Base-by-base conservation (phyloP, 2,113 vertebrate species). In the Scolopax mira region DNA sequence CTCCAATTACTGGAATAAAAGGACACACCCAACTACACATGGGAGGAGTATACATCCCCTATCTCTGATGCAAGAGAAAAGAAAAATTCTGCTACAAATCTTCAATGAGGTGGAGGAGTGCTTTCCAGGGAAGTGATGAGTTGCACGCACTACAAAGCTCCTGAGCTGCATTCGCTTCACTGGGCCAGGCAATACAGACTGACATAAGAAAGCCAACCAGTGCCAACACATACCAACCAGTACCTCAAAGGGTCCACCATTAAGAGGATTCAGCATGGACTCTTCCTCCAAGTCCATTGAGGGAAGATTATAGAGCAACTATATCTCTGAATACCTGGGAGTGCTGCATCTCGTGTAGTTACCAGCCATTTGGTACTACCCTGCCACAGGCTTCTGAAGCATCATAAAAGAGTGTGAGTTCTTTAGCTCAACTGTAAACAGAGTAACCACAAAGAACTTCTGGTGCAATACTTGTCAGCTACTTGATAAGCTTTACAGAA, bases 141-240 rank as follows among this genome's bases (percentile, higher is more conserved):
- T 1, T 58, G 48, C n/a, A 27, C 67, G 15, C 28, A 11, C 31
- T 8, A 1, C 14, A 1, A 35, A 31, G 13, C 91, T 66, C 67
- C 8, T 0, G 0, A 19, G 41, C 39, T 78, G 54, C 3, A 5
- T 8, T 35, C 44, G 1, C 52, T 48, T 11, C 83, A 15, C 4
- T 10, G n/a, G 24, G 37, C 4, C 23, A 39, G 0, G 2, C 27
- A 15, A 24, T 1, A 12, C 13, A 54, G 31, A 9, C 15, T 37
- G 54, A 7, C 5, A 0, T 2, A 14, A 52, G 14, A 18, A 24
- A 77, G 52, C n/a, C n/a, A n/a, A n/a, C n/a, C n/a, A n/a, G n/a
- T n/a, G n/a, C n/a, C n/a, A 61, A 60, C 19, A 7, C 33, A 4
- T 7, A 11, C 10, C 44, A 46, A 27, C 22, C 27, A 3, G 1